Conservation (phyloP, 2,113 vertebrate genomes). For the Etheostoma spectabile region DNA sequence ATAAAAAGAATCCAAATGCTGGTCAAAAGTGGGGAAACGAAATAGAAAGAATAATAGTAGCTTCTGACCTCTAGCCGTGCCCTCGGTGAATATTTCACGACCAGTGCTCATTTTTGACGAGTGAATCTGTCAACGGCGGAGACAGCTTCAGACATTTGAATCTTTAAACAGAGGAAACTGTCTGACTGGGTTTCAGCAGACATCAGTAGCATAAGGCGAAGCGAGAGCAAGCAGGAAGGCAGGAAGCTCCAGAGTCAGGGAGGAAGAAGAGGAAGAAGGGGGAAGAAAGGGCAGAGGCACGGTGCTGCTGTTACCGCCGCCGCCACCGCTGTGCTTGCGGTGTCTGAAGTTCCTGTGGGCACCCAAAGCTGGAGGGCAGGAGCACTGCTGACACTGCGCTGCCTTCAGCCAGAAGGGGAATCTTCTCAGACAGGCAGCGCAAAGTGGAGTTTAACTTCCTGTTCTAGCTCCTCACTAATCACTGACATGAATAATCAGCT, state of each 20-base stretch:
- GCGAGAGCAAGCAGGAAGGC: constrained; percentile 41
- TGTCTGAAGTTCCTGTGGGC: constrained; percentile 40
- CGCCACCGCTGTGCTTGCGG: not conserved
- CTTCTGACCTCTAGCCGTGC: constrained; percentile 64
- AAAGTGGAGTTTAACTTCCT: constrained; percentile 21
- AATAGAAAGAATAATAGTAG: constrained; percentile 28
- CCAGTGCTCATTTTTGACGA: constrained; percentile 65
- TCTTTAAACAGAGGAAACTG: constrained; percentile 76
- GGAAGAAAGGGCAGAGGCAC: constrained; percentile 23
- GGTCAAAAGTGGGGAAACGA: not conserved
- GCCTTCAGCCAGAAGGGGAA: constrained; percentile 27
- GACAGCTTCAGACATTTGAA: constrained; percentile 73
- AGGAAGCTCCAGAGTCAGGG: constrained; percentile 45
- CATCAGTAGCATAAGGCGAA: constrained; percentile 27
- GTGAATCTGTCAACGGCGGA: constrained; percentile 67
- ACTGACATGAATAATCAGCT: constrained; percentile 4
- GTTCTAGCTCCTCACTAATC: not conserved
- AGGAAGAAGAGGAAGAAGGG: constrained; percentile 33
- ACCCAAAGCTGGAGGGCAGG: constrained; percentile 35
- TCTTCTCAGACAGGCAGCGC: constrained; percentile 31
- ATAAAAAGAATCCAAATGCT: constrained; percentile 3
- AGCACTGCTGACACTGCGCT: constrained; percentile 60
- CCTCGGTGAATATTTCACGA: constrained; percentile 76
- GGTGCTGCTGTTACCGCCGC: not conserved
- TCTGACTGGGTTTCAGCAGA: constrained; percentile 65